These are phyloP conservation scores for Gallinago solitaria DNA, from an alignment of 2,797 vertebrate species.

Conservation along the genomic window DNA sequence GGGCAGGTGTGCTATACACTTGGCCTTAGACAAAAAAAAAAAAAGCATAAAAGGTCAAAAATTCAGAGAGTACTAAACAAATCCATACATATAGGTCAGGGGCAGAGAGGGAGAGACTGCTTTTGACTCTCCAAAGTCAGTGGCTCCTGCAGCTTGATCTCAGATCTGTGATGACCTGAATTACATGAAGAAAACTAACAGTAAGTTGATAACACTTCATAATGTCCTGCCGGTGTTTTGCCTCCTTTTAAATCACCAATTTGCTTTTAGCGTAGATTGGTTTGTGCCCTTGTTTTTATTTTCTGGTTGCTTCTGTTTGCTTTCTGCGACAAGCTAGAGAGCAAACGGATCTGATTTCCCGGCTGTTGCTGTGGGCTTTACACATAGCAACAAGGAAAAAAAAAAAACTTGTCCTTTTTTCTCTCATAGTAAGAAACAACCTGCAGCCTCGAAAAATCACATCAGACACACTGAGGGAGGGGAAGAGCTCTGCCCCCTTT, in stretches of 20 bases:
- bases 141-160: neutral
- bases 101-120: neutral
- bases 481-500: neutral
- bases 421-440: neutral
- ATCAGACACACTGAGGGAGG: neutral
- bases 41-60: neutral
- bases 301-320: neutral
- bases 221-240: neutral
- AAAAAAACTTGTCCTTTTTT: neutral
- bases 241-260: neutral
- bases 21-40: neutral
- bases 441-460: neutral
- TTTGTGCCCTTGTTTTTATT: neutral
- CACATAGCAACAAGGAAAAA: conserved; percentile 12
- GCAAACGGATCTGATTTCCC: neutral
- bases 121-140: neutral
- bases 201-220: neutral
- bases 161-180: neutral
- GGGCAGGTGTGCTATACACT: neutral
- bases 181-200: neutral
- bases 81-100: neutral
- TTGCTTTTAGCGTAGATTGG: neutral
- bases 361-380: neutral
- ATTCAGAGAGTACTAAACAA: neutral
- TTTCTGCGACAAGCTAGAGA: neutral